Conservation (phyloP, 2,113 vertebrate genomes). For the Octodon degus region DNA sequence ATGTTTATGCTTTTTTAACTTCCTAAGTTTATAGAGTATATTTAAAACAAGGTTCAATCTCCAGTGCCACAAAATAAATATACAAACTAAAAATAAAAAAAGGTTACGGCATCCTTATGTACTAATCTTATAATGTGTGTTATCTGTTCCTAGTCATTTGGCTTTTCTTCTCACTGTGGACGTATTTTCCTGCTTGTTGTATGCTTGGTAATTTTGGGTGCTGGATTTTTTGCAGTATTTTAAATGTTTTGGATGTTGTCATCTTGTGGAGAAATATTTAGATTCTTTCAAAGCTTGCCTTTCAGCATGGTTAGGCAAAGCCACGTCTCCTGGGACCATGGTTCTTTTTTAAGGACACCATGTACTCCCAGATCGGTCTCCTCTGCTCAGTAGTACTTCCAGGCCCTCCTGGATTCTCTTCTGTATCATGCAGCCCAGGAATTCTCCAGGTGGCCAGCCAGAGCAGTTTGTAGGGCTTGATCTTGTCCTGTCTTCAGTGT, state of each 20-base stretch:
- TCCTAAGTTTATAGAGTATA: background rate
- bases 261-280: background rate
- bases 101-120: background rate
- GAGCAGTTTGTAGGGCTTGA: background rate
- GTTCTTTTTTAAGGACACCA: background rate
- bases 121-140: conserved; percentile 2
- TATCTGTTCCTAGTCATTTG: background rate
- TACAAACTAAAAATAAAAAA: background rate
- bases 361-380: background rate
- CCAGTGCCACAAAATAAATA: background rate
- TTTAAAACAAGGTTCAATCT: background rate
- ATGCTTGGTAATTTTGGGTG: background rate
- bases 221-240: conserved; percentile 1
- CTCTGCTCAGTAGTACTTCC: background rate
- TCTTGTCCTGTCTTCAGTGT: background rate
- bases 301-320: background rate
- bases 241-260: background rate
- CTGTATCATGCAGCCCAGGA: background rate
- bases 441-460: background rate
- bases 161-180: background rate
- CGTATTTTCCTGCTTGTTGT: background rate
- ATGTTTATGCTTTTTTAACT: background rate
- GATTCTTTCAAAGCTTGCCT: background rate
- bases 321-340: background rate
- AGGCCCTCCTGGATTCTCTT: background rate